phyloP scores from a whole-genome alignment of 2,113 vertebrate genomes.

The Harpagus bidentatus region DNA sequence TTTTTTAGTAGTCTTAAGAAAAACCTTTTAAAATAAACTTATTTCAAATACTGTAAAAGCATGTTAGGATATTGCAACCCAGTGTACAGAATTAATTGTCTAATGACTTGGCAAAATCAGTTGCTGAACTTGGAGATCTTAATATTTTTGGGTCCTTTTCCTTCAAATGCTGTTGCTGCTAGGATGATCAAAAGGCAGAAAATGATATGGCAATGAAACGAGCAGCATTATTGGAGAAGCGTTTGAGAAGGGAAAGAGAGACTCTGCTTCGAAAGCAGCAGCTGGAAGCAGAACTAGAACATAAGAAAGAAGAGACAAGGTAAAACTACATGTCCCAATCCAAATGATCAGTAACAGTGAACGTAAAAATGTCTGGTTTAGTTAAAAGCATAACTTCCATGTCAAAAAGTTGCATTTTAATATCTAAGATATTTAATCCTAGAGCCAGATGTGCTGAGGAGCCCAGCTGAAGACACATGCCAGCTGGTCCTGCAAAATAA shows the following conservation, averaged over 20 bases:
- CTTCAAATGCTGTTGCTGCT: conserved; percentile 7
- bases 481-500: neutral
- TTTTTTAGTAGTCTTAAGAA: neutral
- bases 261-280: conserved; percentile 89
- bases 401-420: neutral
- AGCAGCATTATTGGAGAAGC: conserved; percentile 92
- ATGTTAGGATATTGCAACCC: neutral
- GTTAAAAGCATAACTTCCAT: neutral
- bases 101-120: neutral
- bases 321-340: conserved; percentile 29
- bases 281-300: conserved; percentile 89
- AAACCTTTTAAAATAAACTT: neutral
- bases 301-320: conserved; percentile 94
- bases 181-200: conserved; percentile 94
- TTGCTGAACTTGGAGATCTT: neutral
- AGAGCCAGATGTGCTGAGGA: neutral
- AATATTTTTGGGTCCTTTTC: neutral
- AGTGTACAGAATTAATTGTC: neutral
- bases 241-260: conserved; percentile 90
- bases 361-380: neutral
- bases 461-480: neutral
- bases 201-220: conserved; percentile 94
- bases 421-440: neutral
- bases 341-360: neutral
- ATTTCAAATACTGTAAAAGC: neutral